phyloP scores from a whole-genome alignment of 2,113 vertebrate genomes.

The Bucco capensis region DNA sequence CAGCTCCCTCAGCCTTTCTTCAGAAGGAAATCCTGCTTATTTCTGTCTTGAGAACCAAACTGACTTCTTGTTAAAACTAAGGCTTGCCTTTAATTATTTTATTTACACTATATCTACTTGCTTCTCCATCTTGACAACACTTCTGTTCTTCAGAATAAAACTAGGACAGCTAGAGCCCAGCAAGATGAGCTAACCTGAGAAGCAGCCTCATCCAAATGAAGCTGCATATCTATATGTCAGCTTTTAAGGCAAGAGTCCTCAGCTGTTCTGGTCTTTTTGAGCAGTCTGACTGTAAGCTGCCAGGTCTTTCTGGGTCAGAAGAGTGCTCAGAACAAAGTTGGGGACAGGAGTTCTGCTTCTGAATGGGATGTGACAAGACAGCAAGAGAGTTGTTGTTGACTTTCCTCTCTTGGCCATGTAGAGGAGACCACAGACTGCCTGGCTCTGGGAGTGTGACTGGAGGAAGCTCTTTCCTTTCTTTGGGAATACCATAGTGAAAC shows the following conservation, averaged over 20 bases:
- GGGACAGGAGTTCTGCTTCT: not conserved
- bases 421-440: too few species aligned
- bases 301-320: too few species aligned
- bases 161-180: not conserved
- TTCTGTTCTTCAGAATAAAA: not conserved
- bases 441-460: not conserved
- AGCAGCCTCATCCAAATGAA: not conserved
- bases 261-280: not conserved
- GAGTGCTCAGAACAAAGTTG: not conserved
- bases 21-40: too few species aligned
- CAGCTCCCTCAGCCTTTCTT: too few species aligned
- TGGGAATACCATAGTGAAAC: not conserved
- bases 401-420: not conserved
- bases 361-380: too few species aligned
- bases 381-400: not conserved
- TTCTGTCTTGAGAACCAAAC: not conserved
- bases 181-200: not conserved
- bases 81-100: not conserved
- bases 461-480: not conserved
- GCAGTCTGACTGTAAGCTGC: too few species aligned
- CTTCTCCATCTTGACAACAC: not conserved
- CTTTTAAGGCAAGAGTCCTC: not conserved
- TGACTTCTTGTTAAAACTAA: not conserved
- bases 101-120: accelerated
- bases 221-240: not conserved